phyloP scores from a whole-genome alignment of 2,888 invertebrate species.

The Athalia circularis region DNA sequence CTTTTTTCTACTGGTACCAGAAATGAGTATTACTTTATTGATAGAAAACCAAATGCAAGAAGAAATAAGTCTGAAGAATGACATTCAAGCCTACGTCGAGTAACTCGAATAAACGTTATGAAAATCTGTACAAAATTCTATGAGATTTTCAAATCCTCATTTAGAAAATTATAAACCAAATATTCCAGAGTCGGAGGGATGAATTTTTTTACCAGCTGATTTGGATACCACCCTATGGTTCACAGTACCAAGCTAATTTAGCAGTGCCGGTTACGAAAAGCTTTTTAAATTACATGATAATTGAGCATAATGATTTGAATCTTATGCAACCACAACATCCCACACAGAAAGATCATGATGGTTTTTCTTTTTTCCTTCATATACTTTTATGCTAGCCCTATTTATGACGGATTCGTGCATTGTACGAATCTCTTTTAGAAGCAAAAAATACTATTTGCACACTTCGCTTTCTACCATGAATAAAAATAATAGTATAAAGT shows the following conservation, averaged over 20 bases:
- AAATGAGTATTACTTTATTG: too few relatives aligned
- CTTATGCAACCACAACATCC: neutral
- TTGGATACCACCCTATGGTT: too few relatives aligned
- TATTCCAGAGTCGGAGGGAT: too few relatives aligned
- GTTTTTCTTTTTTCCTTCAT: neutral
- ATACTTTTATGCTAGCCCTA: neutral
- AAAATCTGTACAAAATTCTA: too few relatives aligned
- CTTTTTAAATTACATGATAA: neutral
- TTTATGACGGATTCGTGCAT: neutral
- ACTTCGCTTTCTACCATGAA: conserved; percentile 1
- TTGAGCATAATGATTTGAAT: neutral
- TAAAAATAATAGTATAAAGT: conserved; percentile 4
- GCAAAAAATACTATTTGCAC: conserved; percentile 13
- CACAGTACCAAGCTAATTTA: neutral
- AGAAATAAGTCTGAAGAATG: too few relatives aligned
- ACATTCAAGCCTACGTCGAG: too few relatives aligned
- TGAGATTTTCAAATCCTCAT: too few relatives aligned
- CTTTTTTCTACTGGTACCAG: too few relatives aligned
- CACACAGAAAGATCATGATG: neutral
- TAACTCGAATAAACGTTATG: too few relatives aligned
- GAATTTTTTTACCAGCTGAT: too few relatives aligned
- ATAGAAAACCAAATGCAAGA: too few relatives aligned
- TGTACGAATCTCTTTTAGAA: neutral
- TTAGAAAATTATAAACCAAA: too few relatives aligned
- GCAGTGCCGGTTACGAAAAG: neutral